Evolutionary conservation across 2,888 invertebrate species (phyloP), one percentile per base, ranked within the genome.

Genomic region (Cynaeus angustus): DNA sequence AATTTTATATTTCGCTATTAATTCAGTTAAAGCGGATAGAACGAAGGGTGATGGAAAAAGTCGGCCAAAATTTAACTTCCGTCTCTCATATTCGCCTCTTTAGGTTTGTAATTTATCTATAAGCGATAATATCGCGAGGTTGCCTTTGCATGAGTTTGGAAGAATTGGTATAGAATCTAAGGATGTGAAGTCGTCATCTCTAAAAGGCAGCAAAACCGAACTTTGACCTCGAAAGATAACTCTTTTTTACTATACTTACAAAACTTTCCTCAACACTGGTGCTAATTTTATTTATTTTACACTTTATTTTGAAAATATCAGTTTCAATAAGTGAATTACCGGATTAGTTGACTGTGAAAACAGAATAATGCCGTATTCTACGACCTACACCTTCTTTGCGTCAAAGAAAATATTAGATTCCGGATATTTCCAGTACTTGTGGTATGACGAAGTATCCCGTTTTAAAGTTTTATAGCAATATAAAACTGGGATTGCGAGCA

Each of bases 381-480:
- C 52, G 26, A 50, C 8, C 30, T 53, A 37, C 10, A 37, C 26
- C 53, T 28, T 12, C 53, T 13, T 13, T 1, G 13, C 26, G 8
- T 21, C 53, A 37, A 53, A 53, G 53, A 53, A 53, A 53, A 53
- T 53, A 53, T 13, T 13, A n/a, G 13, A 53, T 53, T 37, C n/a
- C 53, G 13, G 12, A 37, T 53, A 53, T 53, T 53, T 53, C 8
- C 37, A 10, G 8, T 30, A 53, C 33, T 53, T 53, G 37, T 12
- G 12, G 41, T 41, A 14, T 59, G 26, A 59, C 28, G 46, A 45
- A 48, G 33, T 45, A 45, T 50, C 26, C 37, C 62, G 41, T 62
- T 62, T 62, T 38, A 48, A 62, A 62, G 38, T 62, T 62, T 62
- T 62, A 62, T 50, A 21, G 62, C 21, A 48, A 38, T 50, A 62